Evolutionary conservation across 2,113 vertebrate genomes (phyloP).

Genomic region (Vidua macroura): DNA sequence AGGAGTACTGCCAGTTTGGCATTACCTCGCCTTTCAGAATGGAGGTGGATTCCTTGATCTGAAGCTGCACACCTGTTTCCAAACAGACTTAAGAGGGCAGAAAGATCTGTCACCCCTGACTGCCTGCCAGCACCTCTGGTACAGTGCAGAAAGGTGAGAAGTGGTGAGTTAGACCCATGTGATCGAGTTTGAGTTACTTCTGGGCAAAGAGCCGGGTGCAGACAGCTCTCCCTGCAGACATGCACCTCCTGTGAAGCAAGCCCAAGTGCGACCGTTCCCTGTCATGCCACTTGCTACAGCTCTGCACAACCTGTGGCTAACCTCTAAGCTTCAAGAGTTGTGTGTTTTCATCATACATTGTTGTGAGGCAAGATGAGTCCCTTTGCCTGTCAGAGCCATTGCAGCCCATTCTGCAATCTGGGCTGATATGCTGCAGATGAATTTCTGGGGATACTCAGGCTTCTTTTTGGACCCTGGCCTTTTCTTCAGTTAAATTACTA

Average conservation of each 20-base stretch:
- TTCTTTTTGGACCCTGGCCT: not conserved
- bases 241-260: not conserved
- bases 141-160: not conserved
- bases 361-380: constrained; percentile 11
- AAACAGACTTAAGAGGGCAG: not conserved
- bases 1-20: not conserved
- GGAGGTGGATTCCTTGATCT: not conserved
- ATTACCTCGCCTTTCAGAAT: not conserved
- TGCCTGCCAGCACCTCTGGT: not conserved
- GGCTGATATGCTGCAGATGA: not conserved
- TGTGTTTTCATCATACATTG: not conserved
- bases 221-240: not conserved
- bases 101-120: not conserved
- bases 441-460: not conserved
- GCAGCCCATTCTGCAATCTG: not conserved
- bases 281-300: not conserved
- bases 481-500: not conserved
- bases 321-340: not conserved
- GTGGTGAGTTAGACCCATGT: not conserved
- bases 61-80: not conserved
- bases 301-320: constrained; percentile 52
- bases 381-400: not conserved
- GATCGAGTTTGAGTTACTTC: not conserved
- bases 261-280: not conserved
- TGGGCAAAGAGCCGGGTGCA: not conserved